Evolutionary conservation across 1,140 invertebrate species (phyloP), one percentile per base, ranked within the genome.

Genomic region (Phymastichus coffea): DNA sequence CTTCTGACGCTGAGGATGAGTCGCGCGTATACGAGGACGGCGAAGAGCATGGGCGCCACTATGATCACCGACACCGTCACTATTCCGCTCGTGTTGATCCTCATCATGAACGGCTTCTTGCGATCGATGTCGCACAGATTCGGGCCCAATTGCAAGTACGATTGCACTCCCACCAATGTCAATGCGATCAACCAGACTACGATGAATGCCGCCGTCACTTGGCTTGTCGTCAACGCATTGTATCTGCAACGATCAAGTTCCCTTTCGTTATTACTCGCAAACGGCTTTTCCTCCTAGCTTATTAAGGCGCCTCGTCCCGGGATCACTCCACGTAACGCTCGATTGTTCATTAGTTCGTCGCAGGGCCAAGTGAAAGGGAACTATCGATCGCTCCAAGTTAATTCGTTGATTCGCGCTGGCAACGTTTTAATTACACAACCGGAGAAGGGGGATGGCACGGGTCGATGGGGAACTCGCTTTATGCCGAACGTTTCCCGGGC

Each of bases 61-160:
- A 87, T 81, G 12, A 88, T 78, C 0, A 88, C 33, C 1, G 80
- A 74, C 0, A 79, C 81, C 0, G 85, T 82, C 1, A 81, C 70
- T 1, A 78, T 71, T 0, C 79, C 81, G 0, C 84, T 82, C 1
- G 81, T 72, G 1, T 77, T 70, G 54, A 87, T 83, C 44, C 83
- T 69, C 53, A 69, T 64, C 6, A 67, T 70, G 30, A 79, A 70
- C 0, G 69, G 65, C 20, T 61, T 73, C 44, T 76, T 72, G 23
- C 65, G 70, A 20, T 55, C 25, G 33, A 61, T 61, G 2, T 75
- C 76, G 67, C 87, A 89, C 57, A 88, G 88, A 55, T 88, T 86
- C 15, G 87, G 87, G 6, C 84, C 83, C 0, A 85, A 66, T 40
- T 84, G 77, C n/a, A 76, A 63, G 4, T 79, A 71, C 30, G 83